These are phyloP conservation scores for Nannoperca australis DNA, from an alignment of 2,797 vertebrate genomes.

Conservation along the genomic window DNA sequence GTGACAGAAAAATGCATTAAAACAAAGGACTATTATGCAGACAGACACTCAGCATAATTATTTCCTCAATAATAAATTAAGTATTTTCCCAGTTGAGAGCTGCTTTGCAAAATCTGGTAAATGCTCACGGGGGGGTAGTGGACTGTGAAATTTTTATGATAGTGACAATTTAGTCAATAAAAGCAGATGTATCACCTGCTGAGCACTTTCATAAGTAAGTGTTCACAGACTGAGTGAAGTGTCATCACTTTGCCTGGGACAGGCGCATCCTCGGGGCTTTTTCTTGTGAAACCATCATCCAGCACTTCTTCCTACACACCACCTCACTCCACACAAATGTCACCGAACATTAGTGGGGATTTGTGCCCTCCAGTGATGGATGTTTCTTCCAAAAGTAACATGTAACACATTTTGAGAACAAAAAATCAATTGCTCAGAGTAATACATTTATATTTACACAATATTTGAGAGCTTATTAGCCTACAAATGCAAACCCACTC, in stretches of 20 bases:
- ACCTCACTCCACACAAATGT: slow-evolving; percentile 48
- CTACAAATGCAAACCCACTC: not conserved
- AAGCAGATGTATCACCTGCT: slow-evolving; percentile 61
- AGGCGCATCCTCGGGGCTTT: slow-evolving; percentile 64
- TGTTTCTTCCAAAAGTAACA: slow-evolving; percentile 1
- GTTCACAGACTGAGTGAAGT: slow-evolving; percentile 63
- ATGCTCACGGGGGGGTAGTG: slow-evolving; percentile 45
- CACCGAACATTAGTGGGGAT: slow-evolving; percentile 47
- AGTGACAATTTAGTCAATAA: slow-evolving; percentile 66
- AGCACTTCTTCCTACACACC: slow-evolving; percentile 53
- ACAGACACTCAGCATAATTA: slow-evolving; percentile 30
- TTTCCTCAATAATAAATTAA: slow-evolving; percentile 34
- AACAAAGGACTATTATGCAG: not conserved
- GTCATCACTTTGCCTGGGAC: slow-evolving; percentile 67
- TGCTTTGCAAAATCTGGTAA: slow-evolving; percentile 30
- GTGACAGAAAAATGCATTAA: slow-evolving; percentile 2
- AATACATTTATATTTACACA: not conserved
- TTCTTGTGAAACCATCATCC: slow-evolving; percentile 60
- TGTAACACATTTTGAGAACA: slow-evolving; percentile 4
- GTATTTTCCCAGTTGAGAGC: slow-evolving; percentile 29
- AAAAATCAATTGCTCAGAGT: slow-evolving; percentile 7
- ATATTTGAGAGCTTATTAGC: not conserved
- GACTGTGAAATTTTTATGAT: slow-evolving; percentile 61
- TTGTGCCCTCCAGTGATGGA: slow-evolving; percentile 44
- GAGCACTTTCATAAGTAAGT: slow-evolving; percentile 64